Evolutionary conservation across 2,888 invertebrate species (phyloP), one percentile per base, ranked within the genome.

Genomic region (Pandemis heparana): DNA sequence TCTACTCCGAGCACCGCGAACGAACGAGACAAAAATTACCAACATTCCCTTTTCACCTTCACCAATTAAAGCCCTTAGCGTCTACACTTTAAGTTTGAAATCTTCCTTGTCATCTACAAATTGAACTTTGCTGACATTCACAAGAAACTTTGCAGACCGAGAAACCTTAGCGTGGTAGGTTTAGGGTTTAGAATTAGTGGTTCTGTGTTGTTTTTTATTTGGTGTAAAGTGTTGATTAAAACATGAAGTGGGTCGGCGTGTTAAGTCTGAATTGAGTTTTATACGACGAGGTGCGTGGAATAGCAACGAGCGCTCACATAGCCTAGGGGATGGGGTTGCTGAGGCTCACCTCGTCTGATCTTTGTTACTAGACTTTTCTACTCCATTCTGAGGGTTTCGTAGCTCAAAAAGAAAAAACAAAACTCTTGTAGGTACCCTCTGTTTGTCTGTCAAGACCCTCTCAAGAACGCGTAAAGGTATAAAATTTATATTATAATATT

Each of bases 11-110:
- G 1, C 23, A 18, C 5, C 56, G 41, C 9, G 38, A 12, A 56
- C 43, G 70, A 39, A 65, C 59, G 59, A 65, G 64, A 71, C 59
- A 71, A 71, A 71, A 64, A 59, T 48, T 59, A 39, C 59, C 70
- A 71, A 64, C 23, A 32, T 46, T 16, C 46, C 16, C 1, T n/a
- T n/a, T 14, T 18, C 3, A 63, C 16, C 38, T 38, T 53, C 70
- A 8, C 10, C 23, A 16, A 16, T 10, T 16, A 4, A 43, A 63
- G 6, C 16, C 43, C 32, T 70, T 62, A 7, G 8, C 5, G 14
- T 63, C 5, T 12, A 8, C 5, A 1, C 6, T 46, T 18, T 63
- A 16, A 18, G 63, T 16, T 64, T 9, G 41, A 46, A 14, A 12
- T 64, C 32, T 32, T 14, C 9, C 12, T 46, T 8, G 8, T 18